Base-by-base conservation (phyloP, 2,888 invertebrate species). In the Caenorhabditis afra region DNA sequence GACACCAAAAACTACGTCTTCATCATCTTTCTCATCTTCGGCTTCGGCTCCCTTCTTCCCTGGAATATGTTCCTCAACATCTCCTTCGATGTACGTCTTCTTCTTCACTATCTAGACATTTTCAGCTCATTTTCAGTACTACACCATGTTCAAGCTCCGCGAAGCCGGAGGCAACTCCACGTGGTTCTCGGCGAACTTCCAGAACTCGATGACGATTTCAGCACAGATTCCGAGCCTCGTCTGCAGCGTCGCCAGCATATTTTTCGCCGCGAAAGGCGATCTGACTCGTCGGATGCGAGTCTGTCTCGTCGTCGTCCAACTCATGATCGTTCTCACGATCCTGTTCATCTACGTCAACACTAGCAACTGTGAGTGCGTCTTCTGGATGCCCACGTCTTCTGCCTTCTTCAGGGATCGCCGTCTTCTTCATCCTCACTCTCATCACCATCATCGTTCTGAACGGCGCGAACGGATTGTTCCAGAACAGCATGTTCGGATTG, bases 51-150 rank as follows among this genome's bases (percentile, higher is more conserved):
- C 0, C 93, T 95, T 79, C 96, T 96, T 92, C 96, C 98, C 12
- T 99, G 98, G 98, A 99, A 99, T 91, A 97, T 97, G 96, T 97
- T 99, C 91, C 97, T 99, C 90, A 99, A 95, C 79, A 88, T 90
- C 41, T 85, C 87, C 10, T 71, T 67, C 55, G 71, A 81, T 78
- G 89, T 89, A n/a, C n/a, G n/a, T n/a, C n/a, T n/a, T n/a, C n/a
- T n/a, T n/a, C n/a, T n/a, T n/a, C n/a, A n/a, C n/a, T n/a, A n/a
- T n/a, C n/a, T n/a, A n/a, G n/a, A 7, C 10, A 23, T 39, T 23
- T 22, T 18, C 23, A n/a, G n/a, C n/a, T n/a, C n/a, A n/a, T 35
- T 81, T 90, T 59, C 66, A 90, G 90, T 90, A 90, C 74, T 98
- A 97, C 92, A 94, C 94, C 45, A 92, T 94, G 23, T 96, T 95